A percentile compares a stretch with the other conserved stretches of the same genome.
These are phyloP conservation scores for Exaiptasia diaphana DNA, from an alignment of 64 coral and sea anemone genomes.

Conservation along the genomic window DNA sequence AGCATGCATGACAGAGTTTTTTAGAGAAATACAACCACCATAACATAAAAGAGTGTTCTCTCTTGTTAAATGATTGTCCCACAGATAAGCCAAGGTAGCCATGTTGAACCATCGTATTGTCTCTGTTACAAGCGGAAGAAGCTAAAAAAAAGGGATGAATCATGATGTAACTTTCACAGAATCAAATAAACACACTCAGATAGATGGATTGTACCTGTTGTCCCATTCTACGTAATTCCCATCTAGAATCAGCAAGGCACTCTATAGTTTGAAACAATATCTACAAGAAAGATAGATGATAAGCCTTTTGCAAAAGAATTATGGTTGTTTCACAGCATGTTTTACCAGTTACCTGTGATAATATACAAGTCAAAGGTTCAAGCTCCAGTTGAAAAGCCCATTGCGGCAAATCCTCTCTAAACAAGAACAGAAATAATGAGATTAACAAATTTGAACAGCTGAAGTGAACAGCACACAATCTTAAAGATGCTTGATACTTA, in stretches of 20 bases:
- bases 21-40: constrained; percentile 79
- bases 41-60: constrained; percentile 77
- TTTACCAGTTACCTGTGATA: constrained; percentile 24
- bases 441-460: no score
- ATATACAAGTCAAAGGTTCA: constrained; percentile 21
- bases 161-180: neutral
- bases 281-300: neutral
- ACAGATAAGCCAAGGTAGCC: constrained; percentile 68
- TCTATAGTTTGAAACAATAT: constrained; percentile 68
- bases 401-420: constrained; percentile 23
- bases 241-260: constrained; percentile 70
- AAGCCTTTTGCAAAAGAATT: neutral
- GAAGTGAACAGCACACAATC: no score
- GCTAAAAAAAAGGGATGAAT: constrained; percentile 18
- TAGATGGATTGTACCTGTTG: constrained; percentile 32
- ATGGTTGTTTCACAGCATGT: neutral
- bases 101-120: constrained; percentile 93
- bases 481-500: no score
- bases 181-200: neutral
- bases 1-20: constrained; percentile 73
- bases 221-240: constrained; percentile 76
- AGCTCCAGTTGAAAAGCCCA: constrained; percentile 45
- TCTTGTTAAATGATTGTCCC: constrained; percentile 66
- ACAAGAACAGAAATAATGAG: neutral
- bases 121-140: constrained; percentile 79